Conservation (phyloP, 2,113 vertebrate genomes). For the Heterotilapia buettikoferi region DNA sequence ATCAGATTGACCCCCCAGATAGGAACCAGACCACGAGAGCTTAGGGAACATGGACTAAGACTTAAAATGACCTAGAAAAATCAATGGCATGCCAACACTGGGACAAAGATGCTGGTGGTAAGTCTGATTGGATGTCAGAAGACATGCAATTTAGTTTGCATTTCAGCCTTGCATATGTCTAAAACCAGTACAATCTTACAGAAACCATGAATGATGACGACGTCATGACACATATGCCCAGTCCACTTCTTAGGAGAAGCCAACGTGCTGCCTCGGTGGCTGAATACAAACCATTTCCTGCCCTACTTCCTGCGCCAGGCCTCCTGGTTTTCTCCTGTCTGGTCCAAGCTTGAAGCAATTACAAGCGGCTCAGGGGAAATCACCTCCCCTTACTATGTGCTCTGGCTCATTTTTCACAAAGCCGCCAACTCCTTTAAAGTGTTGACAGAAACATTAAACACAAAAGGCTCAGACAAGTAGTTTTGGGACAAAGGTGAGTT, state of each 20-base stretch:
- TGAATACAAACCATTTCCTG: slow-evolving; percentile 68
- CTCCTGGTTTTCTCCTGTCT: slow-evolving; percentile 60
- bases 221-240: neutral
- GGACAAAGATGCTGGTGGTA: neutral
- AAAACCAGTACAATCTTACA: neutral
- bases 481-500: neutral
- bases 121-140: neutral
- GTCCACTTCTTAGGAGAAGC: neutral
- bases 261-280: slow-evolving; percentile 32
- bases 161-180: neutral
- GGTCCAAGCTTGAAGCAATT: slow-evolving; percentile 71
- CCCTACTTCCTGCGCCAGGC: slow-evolving; percentile 52
- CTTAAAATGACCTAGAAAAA: neutral
- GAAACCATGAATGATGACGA: neutral
- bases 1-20: slow-evolving; percentile 39
- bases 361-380: slow-evolving; percentile 58
- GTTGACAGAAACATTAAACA: slow-evolving; percentile 66
- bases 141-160: neutral
- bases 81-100: neutral
- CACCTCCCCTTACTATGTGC: slow-evolving; percentile 43
- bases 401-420: slow-evolving; percentile 64
- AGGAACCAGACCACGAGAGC: slow-evolving; percentile 48
- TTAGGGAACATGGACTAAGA: neutral
- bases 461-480: slow-evolving; percentile 10
- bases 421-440: slow-evolving; percentile 46